Conservation (phyloP, 2,113 vertebrate species). For the Sclerurus mexicanus region DNA sequence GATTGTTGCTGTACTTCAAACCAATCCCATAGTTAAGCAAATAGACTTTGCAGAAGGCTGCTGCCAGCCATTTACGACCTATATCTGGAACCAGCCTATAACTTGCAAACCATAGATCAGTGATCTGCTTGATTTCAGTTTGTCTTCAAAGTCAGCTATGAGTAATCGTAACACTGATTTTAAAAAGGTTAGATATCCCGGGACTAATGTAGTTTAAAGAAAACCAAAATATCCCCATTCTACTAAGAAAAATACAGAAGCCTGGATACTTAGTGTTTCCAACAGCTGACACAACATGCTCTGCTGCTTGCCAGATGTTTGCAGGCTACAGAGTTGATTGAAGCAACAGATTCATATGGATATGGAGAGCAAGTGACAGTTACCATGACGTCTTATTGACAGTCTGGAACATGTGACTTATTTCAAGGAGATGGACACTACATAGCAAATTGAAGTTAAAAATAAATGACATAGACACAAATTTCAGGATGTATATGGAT, state of each 20-base stretch:
- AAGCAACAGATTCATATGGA: not conserved
- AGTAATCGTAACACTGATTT: not conserved
- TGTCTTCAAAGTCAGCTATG: not conserved
- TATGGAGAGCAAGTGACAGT: not conserved
- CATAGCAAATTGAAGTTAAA: not conserved
- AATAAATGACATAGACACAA: not conserved
- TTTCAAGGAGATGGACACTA: not conserved
- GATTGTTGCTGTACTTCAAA: not conserved
- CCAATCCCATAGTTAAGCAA: not conserved
- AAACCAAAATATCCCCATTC: rapidly evolving
- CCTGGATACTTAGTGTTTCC: not conserved
- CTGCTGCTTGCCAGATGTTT: not conserved
- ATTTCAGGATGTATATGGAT: not conserved
- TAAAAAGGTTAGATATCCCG: not conserved
- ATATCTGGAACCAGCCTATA: not conserved
- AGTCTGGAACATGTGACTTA: not conserved
- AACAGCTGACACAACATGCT: not conserved
- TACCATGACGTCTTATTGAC: not conserved
- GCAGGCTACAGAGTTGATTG: not conserved
- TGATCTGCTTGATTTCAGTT: not conserved
- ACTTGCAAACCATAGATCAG: not conserved
- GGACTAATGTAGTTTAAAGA: not conserved
- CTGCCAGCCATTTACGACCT: not conserved
- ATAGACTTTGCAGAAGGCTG: not conserved
- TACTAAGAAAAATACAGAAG: not conserved